Conservation (phyloP, 2,113 vertebrate species). For the Atherinomorus stipes region DNA sequence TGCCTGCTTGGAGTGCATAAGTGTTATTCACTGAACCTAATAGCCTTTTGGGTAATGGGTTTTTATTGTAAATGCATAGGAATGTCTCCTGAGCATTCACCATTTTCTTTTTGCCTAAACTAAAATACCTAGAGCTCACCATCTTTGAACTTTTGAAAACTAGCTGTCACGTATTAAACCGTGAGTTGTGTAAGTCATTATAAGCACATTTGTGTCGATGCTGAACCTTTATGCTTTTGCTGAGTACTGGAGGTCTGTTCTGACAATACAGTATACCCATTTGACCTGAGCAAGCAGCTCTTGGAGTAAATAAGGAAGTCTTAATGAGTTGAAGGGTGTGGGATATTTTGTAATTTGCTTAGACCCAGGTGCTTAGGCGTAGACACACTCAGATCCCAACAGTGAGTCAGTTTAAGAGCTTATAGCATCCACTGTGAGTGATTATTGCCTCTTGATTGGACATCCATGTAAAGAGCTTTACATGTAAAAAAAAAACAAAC, state of each 20-base stretch:
- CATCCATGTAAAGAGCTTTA: conserved; percentile 4
- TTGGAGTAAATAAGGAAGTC: conserved; percentile 4
- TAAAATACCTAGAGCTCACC: not conserved
- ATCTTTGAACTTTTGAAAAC: not conserved
- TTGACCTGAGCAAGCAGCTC: conserved; percentile 22
- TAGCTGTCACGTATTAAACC: not conserved
- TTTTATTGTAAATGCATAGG: no score
- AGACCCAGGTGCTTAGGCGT: not conserved
- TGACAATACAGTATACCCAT: not conserved
- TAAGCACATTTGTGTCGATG: not conserved
- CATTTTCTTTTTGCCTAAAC: no score
- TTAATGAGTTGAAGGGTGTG: not conserved
- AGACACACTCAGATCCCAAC: conserved; percentile 22
- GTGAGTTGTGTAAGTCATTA: not conserved
- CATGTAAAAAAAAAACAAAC: not conserved
- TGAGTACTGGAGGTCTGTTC: not conserved
- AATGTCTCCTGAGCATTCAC: no score
- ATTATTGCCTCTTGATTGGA: not conserved
- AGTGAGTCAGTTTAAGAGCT: not conserved
- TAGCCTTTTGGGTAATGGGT: no score
- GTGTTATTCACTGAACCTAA: no score
- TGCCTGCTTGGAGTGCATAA: no score
- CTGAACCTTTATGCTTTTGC: not conserved
- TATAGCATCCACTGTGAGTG: not conserved
- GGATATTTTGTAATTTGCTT: conserved; percentile 17